These are phyloP conservation scores for Boleophthalmus pectinirostris DNA, from an alignment of 2,113 vertebrate species.

Conservation along the genomic window DNA sequence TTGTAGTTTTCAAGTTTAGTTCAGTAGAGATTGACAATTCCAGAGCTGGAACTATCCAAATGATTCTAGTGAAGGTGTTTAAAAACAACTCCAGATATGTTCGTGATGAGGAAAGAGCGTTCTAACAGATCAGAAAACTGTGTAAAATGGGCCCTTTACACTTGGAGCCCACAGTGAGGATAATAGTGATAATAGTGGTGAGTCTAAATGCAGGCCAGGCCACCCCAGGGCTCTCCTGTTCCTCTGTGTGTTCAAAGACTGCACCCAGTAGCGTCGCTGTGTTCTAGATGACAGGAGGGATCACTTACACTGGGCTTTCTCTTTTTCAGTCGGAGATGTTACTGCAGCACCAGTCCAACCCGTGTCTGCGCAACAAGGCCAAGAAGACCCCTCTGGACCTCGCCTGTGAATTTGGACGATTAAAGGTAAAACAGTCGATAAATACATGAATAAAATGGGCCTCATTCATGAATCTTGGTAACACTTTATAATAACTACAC, in stretches of 20 bases:
- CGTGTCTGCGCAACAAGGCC: constrained; percentile 88
- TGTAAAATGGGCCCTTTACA: too few species aligned
- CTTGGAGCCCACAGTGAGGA: not conserved
- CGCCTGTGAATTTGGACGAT: constrained; percentile 91
- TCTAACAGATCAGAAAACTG: too few species aligned
- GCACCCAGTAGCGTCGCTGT: constrained; percentile 16
- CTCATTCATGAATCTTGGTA: too few species aligned
- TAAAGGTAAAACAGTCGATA: constrained; percentile 79
- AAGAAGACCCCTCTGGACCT: constrained; percentile 93
- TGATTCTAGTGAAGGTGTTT: too few species aligned
- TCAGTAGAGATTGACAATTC: too few species aligned
- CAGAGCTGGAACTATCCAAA: too few species aligned
- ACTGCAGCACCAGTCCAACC: constrained; percentile 95
- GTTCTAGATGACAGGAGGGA: not conserved
- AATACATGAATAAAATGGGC: not conserved
- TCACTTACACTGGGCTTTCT: constrained; percentile 14
- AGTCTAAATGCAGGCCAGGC: constrained; percentile 12
- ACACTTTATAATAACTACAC: too few species aligned
- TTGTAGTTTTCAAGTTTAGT: too few species aligned
- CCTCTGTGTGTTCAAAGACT: constrained; percentile 18
- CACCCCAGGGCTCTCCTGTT: constrained; percentile 11
- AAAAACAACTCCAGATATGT: too few species aligned
- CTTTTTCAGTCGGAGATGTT: constrained; percentile 81
- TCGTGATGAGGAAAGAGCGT: too few species aligned
- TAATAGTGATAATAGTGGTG: constrained; percentile 7